These are phyloP conservation scores for Lophochroa leadbeateri DNA, from an alignment of 2,113 vertebrate genomes.

Conservation along the genomic window DNA sequence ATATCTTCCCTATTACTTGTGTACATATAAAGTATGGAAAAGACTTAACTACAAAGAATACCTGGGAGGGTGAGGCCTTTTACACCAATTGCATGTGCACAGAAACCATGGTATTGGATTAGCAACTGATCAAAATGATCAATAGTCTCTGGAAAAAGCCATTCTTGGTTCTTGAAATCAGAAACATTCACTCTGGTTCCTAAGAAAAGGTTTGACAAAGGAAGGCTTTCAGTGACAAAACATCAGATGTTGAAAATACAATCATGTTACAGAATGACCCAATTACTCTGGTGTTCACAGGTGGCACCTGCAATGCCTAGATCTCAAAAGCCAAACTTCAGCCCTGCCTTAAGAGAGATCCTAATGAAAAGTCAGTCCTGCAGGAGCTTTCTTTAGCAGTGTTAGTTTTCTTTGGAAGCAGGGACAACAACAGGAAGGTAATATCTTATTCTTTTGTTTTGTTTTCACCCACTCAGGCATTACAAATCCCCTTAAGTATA, in stretches of 20 bases:
- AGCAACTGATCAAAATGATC: constrained; percentile 73
- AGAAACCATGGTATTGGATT: constrained; percentile 87
- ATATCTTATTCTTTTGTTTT: background rate
- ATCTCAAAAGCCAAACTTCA: background rate
- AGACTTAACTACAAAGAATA: constrained; percentile 38
- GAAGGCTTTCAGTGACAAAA: background rate
- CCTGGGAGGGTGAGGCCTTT: constrained; percentile 87
- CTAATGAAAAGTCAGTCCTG: background rate
- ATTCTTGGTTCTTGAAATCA: constrained; percentile 79
- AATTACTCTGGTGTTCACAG: background rate
- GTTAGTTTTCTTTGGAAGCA: background rate
- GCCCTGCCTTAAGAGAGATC: background rate
- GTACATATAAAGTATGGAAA: background rate
- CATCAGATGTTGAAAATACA: background rate
- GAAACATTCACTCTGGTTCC: constrained; percentile 73
- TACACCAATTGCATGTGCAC: constrained; percentile 81
- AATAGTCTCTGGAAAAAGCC: constrained; percentile 86
- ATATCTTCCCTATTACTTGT: background rate
- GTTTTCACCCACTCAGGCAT: background rate
- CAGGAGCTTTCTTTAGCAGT: background rate
- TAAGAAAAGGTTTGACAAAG: constrained; percentile 55
- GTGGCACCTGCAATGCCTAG: background rate
- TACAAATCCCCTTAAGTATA: background rate
- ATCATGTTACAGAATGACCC: background rate
- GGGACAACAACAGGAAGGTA: background rate